Evolutionary conservation across 1,140 invertebrate species (phyloP), one percentile per base, ranked within the genome.

Genomic region (Triops cancriformis): DNA sequence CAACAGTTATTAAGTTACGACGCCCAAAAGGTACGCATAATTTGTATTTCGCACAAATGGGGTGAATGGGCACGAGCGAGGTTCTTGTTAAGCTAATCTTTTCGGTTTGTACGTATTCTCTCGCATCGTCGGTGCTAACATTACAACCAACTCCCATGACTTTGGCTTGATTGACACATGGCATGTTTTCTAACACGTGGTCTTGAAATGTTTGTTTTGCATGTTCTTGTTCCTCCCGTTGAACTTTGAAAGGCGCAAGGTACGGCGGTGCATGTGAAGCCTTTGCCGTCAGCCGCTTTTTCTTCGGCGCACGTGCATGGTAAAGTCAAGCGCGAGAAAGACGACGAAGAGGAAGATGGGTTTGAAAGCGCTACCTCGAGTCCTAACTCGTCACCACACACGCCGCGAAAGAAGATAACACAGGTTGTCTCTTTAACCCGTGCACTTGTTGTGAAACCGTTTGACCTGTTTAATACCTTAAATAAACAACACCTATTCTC

Each of bases 1-100:
- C 87, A 95, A 84, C 95, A 97, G 84, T 86, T 97, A 1, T 86
- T 94, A 37, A 93, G 93, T 81, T 94, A 95, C 83, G 91, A 93
- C 80, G 79, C 83, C n/a, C 83, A 85, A 73, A 85, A 86, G 82
- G 85, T 86, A 81, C 79, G 76, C n/a, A 1, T 76, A 45, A 45
- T 45, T n/a, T n/a, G n/a, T n/a, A n/a, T n/a, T n/a, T n/a, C n/a
- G n/a, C n/a, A n/a, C n/a, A n/a, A n/a, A n/a, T n/a, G n/a, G n/a
- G n/a, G n/a, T n/a, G n/a, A n/a, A n/a, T n/a, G n/a, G n/a, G n/a
- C n/a, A n/a, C n/a, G n/a, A n/a, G n/a, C n/a, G n/a, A n/a, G n/a
- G n/a, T n/a, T n/a, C n/a, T n/a, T n/a, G n/a, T 64, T 64, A 23
- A 18, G 9, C 18, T 64, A 6, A 6, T 23, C n/a, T 64, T 23